Conservation (phyloP, 2,113 vertebrate genomes). For the Alexandromys fortis region DNA sequence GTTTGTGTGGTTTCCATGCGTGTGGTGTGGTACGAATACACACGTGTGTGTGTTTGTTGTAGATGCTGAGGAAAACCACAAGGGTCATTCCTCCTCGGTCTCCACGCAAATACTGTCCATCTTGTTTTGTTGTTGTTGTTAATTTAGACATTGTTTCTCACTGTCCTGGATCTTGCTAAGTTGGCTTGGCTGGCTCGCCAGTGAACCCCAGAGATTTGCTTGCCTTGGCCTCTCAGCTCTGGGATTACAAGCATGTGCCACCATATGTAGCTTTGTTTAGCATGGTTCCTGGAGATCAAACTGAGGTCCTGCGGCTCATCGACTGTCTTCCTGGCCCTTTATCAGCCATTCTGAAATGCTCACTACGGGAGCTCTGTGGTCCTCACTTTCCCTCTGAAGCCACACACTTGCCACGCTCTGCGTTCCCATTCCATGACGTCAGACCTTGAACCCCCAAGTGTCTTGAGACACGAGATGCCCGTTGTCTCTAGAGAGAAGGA, state of each 20-base stretch:
- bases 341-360: background rate
- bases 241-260: background rate
- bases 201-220: too few species aligned
- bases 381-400: background rate
- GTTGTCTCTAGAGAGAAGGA: background rate
- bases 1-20: background rate
- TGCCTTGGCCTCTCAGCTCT: background rate
- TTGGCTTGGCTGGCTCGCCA: background rate
- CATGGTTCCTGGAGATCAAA: background rate
- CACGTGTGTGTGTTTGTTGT: too few species aligned
- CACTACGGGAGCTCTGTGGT: background rate
- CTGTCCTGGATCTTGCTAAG: background rate
- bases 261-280: too few species aligned
- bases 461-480: background rate
- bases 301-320: too few species aligned
- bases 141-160: background rate
- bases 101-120: background rate
- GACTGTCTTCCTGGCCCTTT: background rate
- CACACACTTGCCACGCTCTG: background rate
- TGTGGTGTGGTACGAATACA: background rate
- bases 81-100: background rate
- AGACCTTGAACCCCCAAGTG: slow-evolving; percentile 9
- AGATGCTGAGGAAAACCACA: background rate
- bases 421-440: background rate
- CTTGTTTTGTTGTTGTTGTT: background rate